phyloP scores from a whole-genome alignment of 2,113 vertebrate species.

The Oreotrochilus melanogaster region DNA sequence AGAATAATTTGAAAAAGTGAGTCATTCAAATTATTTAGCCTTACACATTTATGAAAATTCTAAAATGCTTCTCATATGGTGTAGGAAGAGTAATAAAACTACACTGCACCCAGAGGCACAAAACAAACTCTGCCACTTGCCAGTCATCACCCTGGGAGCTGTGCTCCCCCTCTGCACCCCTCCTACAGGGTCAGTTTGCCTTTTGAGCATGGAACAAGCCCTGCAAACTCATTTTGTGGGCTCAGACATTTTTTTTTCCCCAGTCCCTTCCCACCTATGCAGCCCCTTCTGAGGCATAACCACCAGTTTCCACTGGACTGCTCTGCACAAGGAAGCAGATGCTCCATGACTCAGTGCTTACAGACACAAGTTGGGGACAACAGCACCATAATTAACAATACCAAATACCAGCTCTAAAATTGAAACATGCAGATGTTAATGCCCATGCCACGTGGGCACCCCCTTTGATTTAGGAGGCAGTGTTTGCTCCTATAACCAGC shows the following conservation, averaged over 20 bases:
- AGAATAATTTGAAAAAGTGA: slow-evolving; percentile 4
- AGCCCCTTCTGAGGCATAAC: not conserved
- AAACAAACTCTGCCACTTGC: not conserved
- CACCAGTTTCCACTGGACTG: not conserved
- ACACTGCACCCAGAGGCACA: not conserved
- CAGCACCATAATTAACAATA: not conserved
- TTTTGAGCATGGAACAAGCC: not conserved
- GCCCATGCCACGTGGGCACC: not conserved
- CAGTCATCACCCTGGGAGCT: fast-evolving
- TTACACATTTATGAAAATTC: not conserved
- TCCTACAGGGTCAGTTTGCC: fast-evolving
- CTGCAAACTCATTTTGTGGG: not conserved
- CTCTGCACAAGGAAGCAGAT: not conserved
- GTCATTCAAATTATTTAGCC: slow-evolving; percentile 7
- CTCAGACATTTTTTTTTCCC: not conserved
- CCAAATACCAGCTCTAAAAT: not conserved
- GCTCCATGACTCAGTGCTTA: slow-evolving; percentile 16
- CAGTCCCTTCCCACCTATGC: not conserved
- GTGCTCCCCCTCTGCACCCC: not conserved
- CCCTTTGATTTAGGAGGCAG: not conserved
- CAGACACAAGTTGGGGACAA: not conserved
- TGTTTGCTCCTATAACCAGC: not conserved
- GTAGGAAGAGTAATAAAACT: not conserved
- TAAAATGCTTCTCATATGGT: not conserved
- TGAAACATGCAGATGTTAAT: not conserved